Evolutionary conservation across 2,113 vertebrate genomes (phyloP).

Genomic region (Tragelaphus strepsiceros): DNA sequence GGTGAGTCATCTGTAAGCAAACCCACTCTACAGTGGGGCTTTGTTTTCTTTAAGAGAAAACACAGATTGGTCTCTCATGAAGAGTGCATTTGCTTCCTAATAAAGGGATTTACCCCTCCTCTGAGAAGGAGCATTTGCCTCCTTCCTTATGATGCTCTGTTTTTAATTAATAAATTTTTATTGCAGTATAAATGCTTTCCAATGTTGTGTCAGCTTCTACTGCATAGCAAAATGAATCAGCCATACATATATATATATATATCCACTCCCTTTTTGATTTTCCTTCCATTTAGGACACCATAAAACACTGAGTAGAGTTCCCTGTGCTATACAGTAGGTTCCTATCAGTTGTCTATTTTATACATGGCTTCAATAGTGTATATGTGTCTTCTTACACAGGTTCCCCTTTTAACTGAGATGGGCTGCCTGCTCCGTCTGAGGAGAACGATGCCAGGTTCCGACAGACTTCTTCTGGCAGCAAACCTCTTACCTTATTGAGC

Average conservation of each 20-base stretch:
- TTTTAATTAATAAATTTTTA: neutral
- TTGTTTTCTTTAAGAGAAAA: neutral
- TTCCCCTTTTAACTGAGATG: neutral
- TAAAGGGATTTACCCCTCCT: too few relatives aligned
- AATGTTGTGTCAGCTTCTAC: neutral
- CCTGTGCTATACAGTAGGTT: neutral
- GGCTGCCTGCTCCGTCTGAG: neutral
- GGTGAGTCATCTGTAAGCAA: neutral
- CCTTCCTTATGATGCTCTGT: neutral
- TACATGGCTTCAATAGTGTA: neutral
- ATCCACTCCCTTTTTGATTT: neutral
- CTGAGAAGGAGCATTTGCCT: neutral
- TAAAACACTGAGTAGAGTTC: neutral
- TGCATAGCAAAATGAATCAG: neutral
- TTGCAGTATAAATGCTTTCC: neutral
- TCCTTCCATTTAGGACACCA: neutral
- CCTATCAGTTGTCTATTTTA: neutral
- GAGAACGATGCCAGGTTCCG: neutral
- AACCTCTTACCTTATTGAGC: neutral
- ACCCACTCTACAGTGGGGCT: neutral
- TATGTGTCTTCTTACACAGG: neutral
- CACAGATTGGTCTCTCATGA: neutral
- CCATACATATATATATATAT: neutral
- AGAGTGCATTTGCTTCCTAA: neutral
- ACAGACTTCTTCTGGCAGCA: neutral